These are phyloP conservation scores for Sinotaia quadrata DNA, from an alignment of 2,888 invertebrate genomes.

Conservation along the genomic window DNA sequence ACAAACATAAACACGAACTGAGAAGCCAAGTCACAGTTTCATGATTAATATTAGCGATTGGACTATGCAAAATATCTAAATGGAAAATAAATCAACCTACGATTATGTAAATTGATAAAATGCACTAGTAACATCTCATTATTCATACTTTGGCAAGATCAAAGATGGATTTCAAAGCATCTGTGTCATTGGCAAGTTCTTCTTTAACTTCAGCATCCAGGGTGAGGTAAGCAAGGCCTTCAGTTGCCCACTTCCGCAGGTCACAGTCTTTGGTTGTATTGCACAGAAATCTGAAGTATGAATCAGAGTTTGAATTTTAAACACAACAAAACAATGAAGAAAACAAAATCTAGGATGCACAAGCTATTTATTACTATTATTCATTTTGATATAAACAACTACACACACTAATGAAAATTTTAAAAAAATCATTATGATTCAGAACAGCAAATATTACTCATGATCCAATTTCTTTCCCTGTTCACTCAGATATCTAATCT, in stretches of 20 bases:
- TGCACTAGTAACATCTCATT: too few relatives aligned
- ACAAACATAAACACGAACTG: neutral
- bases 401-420: too few relatives aligned
- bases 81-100: too few relatives aligned
- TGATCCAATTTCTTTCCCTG: too few relatives aligned
- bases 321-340: neutral
- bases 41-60: neutral
- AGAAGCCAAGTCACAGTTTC: neutral
- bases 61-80: neutral
- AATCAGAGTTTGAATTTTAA: neutral
- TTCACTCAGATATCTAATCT: too few relatives aligned
- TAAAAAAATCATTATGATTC: too few relatives aligned
- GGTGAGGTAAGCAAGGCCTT: conserved; percentile 95
- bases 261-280: conserved; percentile 90
- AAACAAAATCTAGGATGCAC: neutral
- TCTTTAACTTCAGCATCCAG: conserved; percentile 99
- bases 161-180: conserved; percentile 87
- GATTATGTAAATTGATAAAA: too few relatives aligned
- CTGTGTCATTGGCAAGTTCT: conserved; percentile 88
- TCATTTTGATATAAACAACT: conserved; percentile 49
- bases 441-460: too few relatives aligned
- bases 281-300: conserved; percentile 79
- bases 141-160: conserved; percentile 85
- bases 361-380: neutral
- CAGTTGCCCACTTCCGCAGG: conserved; percentile 95